Conservation (phyloP, 2,888 invertebrate genomes). For the Acronicta aceris region DNA sequence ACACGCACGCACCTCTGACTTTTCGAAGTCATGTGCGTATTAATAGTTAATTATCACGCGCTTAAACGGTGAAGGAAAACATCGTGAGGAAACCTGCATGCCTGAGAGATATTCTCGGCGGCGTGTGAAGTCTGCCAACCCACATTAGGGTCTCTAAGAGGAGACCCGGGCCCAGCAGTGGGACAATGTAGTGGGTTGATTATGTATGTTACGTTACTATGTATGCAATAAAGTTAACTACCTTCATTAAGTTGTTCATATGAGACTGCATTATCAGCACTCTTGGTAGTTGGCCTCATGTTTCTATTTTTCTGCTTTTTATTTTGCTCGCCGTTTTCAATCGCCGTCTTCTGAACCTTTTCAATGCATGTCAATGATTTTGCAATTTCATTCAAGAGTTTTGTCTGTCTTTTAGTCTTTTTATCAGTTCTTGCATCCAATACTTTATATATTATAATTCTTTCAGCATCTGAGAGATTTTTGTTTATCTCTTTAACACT, state of each 20-base stretch:
- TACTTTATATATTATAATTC: constrained; percentile 83
- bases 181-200: no score
- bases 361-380: constrained; percentile 64
- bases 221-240: constrained; percentile 32
- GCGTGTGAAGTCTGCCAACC: no score
- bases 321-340: constrained; percentile 11
- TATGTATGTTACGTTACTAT: no score
- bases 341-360: constrained; percentile 34
- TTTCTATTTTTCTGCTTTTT: constrained; percentile 12
- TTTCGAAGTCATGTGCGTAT: no score
- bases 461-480: constrained; percentile 75
- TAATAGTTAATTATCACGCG: no score
- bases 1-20: no score
- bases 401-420: constrained; percentile 60
- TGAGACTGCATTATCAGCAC: constrained; percentile 55
- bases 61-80: no score
- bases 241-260: constrained; percentile 74
- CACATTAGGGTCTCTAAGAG: no score
- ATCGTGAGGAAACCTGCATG: no score
- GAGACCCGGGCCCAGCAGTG: no score
- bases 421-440: constrained; percentile 71
- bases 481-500: constrained; percentile 47
- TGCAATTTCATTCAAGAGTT: constrained; percentile 64
- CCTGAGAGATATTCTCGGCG: no score
- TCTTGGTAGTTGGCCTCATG: constrained; percentile 23